Conservation (phyloP, 2,797 vertebrate genomes). For the Eremophila alpestris region DNA sequence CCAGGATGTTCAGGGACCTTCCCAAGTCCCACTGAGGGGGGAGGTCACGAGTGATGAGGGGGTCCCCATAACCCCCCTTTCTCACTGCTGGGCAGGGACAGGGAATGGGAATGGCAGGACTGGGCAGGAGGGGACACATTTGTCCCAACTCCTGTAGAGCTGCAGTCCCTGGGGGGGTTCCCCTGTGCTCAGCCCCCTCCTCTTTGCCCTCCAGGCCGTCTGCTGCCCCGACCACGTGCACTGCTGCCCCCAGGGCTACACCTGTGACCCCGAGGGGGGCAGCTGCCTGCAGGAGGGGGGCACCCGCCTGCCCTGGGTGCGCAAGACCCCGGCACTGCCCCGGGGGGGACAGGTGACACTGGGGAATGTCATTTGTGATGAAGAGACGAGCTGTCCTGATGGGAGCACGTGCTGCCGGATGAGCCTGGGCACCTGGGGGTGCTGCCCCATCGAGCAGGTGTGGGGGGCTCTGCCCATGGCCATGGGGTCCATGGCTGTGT, state of each 20-base stretch:
- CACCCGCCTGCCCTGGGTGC: slow-evolving; percentile 1
- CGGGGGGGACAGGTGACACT: not conserved
- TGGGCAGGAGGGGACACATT: not conserved
- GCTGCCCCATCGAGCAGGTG: slow-evolving; percentile 82
- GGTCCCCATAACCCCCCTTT: not conserved
- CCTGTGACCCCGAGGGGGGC: slow-evolving; percentile 76
- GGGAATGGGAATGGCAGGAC: not conserved
- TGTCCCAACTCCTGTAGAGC: not conserved
- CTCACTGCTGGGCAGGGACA: accelerated
- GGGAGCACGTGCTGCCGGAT: slow-evolving; percentile 82
- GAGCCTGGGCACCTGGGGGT: slow-evolving; percentile 75
- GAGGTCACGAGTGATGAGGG: not conserved
- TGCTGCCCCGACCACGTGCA: slow-evolving; percentile 87
- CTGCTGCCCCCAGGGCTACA: slow-evolving; percentile 83
- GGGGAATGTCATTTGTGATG: slow-evolving; percentile 74
- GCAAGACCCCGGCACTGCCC: slow-evolving; percentile 20
- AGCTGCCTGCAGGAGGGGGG: slow-evolving; percentile 25
- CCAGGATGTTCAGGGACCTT: no score
- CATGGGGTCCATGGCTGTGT: no score
- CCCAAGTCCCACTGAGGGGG: not conserved
- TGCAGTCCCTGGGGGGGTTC: not conserved
- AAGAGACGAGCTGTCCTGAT: slow-evolving; percentile 73
- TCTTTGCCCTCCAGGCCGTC: slow-evolving; percentile 68
- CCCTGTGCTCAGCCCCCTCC: not conserved
- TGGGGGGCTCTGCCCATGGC: not conserved